Base-by-base conservation (phyloP, 2,113 vertebrate species). In the Puntigrus tetrazona region DNA sequence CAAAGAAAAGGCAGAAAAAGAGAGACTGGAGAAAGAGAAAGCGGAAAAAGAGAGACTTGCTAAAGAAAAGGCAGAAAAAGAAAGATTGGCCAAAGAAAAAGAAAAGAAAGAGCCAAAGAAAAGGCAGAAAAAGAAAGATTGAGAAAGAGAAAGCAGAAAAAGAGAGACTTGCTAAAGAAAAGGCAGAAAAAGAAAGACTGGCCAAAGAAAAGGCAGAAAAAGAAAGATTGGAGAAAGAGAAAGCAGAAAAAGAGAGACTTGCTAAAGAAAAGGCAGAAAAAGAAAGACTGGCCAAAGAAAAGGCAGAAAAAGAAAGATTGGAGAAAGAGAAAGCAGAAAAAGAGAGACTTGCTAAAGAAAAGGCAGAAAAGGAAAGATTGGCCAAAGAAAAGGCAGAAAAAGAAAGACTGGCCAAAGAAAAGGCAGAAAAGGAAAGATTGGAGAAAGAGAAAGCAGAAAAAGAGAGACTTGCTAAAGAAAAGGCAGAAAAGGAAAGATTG, bases 41-140 rank as follows among this genome's bases (percentile, higher is more conserved):
- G 4, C 61, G 22, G 78, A 50, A 50, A 50, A 50, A 18, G 47
- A 50, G 18, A 50, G 2, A 18, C 1, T 50, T 4, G 16, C 47
- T 50, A 50, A 50, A 67, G 55, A 82, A 61, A 82, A 45, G 20
- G 10, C 25, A 47, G 85, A 55, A 8, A 82, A 16, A 5, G 65
- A 82, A 59, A 27, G 31, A 34, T 3, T 13, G 0, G 70, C 5
- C 0, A 81, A 81, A 3, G 47, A 50, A 3, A n/a, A 57, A 57
- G 47, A 81, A 14, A 69, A 83, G 57, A 41, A 67, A 50, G 38
- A 86, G n/a, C n/a, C n/a, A 81, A 87, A 88, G 10, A 61, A 85
- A n/a, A n/a, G n/a, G 3, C 92, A 89, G 88, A 94, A 88, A 86
- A 92, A 90, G 82, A 92, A 89, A 92, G 5, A 90, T 87, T 80